phyloP scores from a whole-genome alignment of 2,888 invertebrate species.

The Drosophila setosimentum region DNA sequence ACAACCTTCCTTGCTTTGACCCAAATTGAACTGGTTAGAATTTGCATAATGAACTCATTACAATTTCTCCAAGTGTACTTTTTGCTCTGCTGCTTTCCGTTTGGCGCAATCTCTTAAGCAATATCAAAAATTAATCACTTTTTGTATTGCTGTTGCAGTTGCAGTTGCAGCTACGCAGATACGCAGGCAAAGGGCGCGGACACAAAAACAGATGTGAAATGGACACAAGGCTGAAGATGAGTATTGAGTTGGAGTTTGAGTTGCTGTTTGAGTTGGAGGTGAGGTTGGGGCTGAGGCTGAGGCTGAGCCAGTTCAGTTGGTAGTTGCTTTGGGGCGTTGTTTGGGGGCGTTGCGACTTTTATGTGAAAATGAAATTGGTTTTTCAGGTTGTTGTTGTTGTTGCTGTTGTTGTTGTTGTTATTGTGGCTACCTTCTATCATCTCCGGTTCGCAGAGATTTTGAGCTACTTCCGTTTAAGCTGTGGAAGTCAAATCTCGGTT shows the following conservation, averaged over 20 bases:
- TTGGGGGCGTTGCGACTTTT: constrained; percentile 65
- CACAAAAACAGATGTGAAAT: constrained; percentile 51
- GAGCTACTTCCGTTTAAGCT: constrained; percentile 51
- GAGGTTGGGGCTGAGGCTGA: background rate
- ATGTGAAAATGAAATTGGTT: constrained; percentile 79
- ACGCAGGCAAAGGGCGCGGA: constrained; percentile 45
- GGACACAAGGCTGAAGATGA: constrained; percentile 23
- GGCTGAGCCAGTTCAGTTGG: constrained; percentile 50
- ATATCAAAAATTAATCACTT: constrained; percentile 81
- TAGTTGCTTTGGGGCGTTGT: constrained; percentile 74
- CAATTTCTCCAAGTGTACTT: background rate
- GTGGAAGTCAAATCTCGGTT: constrained; percentile 16
- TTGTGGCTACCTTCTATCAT: background rate
- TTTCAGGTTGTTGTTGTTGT: constrained; percentile 30
- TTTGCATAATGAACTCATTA: background rate
- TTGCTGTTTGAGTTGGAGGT: background rate
- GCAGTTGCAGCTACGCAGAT: constrained; percentile 64
- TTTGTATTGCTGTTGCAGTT: constrained; percentile 41
- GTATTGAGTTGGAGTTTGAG: background rate
- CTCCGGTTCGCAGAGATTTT: background rate
- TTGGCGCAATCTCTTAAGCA: constrained; percentile 69
- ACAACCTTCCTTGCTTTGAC: background rate
- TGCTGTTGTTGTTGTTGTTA: background rate
- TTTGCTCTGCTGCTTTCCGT: constrained; percentile 10
- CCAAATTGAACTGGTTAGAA: background rate